Percentiles rank a stretch among this genome's conserved stretches.
Evolutionary conservation across 2,113 vertebrate species (phyloP).

Genomic region (Lepus americanus): DNA sequence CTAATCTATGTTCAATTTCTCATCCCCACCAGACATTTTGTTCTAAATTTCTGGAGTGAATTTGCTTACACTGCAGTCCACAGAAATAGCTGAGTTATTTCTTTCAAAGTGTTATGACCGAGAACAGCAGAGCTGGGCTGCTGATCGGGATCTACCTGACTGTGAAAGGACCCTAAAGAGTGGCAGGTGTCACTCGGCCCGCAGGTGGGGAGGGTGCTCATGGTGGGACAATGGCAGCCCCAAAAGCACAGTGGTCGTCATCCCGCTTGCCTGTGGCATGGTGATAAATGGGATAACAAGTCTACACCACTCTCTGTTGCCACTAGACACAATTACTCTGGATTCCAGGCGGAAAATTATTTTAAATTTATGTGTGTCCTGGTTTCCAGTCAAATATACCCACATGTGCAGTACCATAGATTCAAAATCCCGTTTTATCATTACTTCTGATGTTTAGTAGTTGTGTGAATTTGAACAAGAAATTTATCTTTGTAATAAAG

Average conservation of each 20-base stretch:
- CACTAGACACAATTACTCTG: background rate
- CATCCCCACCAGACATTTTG: background rate
- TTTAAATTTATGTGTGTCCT: background rate
- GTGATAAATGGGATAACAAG: background rate
- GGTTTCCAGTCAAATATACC: background rate
- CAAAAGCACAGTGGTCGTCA: background rate
- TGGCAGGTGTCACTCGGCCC: too few relatives aligned
- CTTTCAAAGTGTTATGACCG: background rate
- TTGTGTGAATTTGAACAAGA: slow-evolving; percentile 40
- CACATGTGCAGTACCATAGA: background rate
- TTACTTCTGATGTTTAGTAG: slow-evolving; percentile 29
- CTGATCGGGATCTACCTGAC: background rate
- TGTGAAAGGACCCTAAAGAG: background rate
- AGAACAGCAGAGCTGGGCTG: background rate
- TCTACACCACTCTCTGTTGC: background rate
- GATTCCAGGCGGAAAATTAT: background rate
- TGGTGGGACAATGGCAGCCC: fast-evolving
- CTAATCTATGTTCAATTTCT: background rate
- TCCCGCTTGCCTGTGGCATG: background rate
- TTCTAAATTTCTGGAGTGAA: background rate
- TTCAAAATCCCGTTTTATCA: slow-evolving; percentile 36
- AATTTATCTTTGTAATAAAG: slow-evolving; percentile 60
- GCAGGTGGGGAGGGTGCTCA: background rate
- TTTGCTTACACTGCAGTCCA: background rate
- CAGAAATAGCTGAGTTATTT: background rate